A percentile compares a stretch with the other conserved stretches of the same genome.
phyloP scores from a whole-genome alignment of 92 coral and sea anemone genomes.

The Zoanthus solanderi region DNA sequence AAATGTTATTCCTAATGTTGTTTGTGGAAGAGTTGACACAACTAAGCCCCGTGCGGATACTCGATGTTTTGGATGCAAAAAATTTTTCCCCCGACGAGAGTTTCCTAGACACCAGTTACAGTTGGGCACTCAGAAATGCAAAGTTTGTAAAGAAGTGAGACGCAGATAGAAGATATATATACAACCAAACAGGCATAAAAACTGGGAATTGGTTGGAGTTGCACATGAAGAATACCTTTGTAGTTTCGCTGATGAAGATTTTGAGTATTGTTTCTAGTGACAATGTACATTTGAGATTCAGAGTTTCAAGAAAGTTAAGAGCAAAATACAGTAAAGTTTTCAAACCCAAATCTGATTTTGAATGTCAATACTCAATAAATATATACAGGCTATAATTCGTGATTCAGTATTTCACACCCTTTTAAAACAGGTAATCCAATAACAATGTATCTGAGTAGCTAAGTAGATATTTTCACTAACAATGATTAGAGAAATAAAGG shows the following conservation, averaged over 20 bases:
- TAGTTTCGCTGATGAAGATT: background rate
- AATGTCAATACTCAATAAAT: background rate
- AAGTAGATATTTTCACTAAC: too few species aligned
- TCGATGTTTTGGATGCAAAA: conserved; percentile 68
- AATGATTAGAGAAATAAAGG: too few species aligned
- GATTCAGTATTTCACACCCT: background rate
- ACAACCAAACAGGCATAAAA: background rate
- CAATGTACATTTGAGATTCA: background rate
- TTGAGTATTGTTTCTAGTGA: background rate
- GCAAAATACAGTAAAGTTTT: background rate
- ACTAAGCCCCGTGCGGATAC: conserved; percentile 60
- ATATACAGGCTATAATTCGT: background rate
- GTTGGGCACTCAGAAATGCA: conserved; percentile 77
- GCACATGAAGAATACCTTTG: background rate
- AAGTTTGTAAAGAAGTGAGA: conserved; percentile 63
- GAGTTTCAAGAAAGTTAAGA: background rate
- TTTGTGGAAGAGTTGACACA: conserved; percentile 52
- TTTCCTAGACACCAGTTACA: conserved; percentile 69
- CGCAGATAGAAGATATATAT: too few species aligned
- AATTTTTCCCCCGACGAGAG: conserved; percentile 74
- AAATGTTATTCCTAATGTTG: conserved; percentile 78
- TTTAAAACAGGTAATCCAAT: background rate
- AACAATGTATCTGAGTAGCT: background rate
- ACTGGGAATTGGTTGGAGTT: background rate
- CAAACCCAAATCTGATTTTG: background rate